A percentile compares a stretch with the other conserved stretches of the same genome.
These are phyloP conservation scores for Ametastegia equiseti DNA, from an alignment of 2,888 invertebrate genomes.

Conservation along the genomic window DNA sequence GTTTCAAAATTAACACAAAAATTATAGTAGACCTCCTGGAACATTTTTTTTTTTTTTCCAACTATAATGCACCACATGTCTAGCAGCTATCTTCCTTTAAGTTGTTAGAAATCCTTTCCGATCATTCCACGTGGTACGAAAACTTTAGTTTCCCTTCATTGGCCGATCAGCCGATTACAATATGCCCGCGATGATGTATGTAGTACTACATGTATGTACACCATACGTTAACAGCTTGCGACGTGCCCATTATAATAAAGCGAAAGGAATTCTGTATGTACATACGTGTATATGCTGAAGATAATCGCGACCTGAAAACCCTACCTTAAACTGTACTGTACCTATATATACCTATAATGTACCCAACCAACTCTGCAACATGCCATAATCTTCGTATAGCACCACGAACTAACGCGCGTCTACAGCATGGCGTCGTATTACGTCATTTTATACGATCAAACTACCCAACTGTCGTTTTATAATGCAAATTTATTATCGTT, in stretches of 20 bases:
- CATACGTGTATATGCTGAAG: no score
- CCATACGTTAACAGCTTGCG: no score
- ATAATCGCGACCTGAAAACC: slow-evolving; percentile 37
- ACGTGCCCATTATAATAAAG: neutral
- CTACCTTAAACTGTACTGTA: slow-evolving; percentile 1
- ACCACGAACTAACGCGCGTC: slow-evolving; percentile 2
- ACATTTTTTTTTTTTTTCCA: no score
- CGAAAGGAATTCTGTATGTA: slow-evolving; percentile 23
- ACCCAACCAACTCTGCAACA: neutral
- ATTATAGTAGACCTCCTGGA: no score
- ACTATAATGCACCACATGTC: no score
- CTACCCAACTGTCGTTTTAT: slow-evolving; percentile 28
- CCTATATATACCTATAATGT: neutral
- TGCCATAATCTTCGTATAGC: neutral
- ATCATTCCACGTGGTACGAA: neutral
- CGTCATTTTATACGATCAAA: slow-evolving; percentile 37
- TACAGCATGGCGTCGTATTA: slow-evolving; percentile 29
- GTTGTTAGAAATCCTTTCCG: neutral
- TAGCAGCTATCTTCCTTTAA: no score
- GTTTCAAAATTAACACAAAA: no score
- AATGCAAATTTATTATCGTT: slow-evolving; percentile 36
- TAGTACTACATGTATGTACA: no score
- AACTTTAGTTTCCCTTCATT: neutral
- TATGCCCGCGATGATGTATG: no score
- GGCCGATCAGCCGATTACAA: neutral